Percentiles rank a stretch among this genome's conserved stretches.
phyloP scores from a whole-genome alignment of 2,888 invertebrate species.

The Petrophora chlorosata region DNA sequence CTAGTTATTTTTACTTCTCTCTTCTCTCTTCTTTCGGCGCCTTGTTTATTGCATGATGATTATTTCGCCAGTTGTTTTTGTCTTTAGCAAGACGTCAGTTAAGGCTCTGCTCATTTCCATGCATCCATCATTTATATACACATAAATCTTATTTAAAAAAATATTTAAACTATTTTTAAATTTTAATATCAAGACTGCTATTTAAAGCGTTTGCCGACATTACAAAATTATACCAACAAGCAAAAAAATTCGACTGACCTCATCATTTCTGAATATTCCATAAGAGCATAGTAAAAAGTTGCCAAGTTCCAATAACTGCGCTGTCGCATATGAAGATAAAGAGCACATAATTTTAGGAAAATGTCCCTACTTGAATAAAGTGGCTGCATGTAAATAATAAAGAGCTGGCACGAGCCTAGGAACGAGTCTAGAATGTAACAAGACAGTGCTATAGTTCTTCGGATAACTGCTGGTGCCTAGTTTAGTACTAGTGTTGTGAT shows the following conservation, averaged over 20 bases:
- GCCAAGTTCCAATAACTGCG: slow-evolving; percentile 30
- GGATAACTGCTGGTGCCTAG: slow-evolving; percentile 34
- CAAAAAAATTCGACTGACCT: slow-evolving; percentile 1
- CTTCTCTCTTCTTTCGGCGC: too few relatives aligned
- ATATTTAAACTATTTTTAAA: too few relatives aligned
- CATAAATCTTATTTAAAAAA: too few relatives aligned
- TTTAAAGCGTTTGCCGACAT: not conserved
- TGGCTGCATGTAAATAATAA: slow-evolving; percentile 38
- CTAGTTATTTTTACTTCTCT: too few relatives aligned
- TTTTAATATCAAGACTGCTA: too few relatives aligned
- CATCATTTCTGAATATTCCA: slow-evolving; percentile 8
- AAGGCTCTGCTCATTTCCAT: too few relatives aligned
- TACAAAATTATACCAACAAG: not conserved
- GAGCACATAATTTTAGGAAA: slow-evolving; percentile 26
- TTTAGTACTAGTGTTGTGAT: too few relatives aligned
- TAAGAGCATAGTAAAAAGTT: slow-evolving; percentile 14
- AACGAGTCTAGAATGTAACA: slow-evolving; percentile 52
- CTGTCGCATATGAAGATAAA: slow-evolving; percentile 27
- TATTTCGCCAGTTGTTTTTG: too few relatives aligned
- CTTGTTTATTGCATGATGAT: too few relatives aligned
- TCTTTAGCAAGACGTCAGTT: too few relatives aligned
- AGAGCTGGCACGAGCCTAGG: slow-evolving; percentile 42
- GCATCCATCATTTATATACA: too few relatives aligned
- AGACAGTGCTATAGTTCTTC: slow-evolving; percentile 47
- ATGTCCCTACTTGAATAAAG: slow-evolving; percentile 37